These are phyloP conservation scores for Lypha dubia DNA, from an alignment of 2,888 invertebrate genomes.

Conservation along the genomic window DNA sequence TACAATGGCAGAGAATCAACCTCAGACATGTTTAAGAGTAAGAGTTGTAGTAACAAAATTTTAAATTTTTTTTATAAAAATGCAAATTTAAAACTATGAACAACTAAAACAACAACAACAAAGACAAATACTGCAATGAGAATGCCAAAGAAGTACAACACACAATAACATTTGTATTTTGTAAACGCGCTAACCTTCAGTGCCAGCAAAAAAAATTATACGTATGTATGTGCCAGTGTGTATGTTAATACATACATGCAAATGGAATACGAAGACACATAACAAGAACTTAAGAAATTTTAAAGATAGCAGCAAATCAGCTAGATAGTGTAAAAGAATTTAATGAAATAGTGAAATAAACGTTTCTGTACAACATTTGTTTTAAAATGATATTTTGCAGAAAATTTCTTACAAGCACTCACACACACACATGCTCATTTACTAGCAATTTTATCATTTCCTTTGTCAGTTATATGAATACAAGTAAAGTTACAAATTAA, in stretches of 20 bases:
- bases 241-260: too few relatives aligned
- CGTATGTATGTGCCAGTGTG: neutral
- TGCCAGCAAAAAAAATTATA: neutral
- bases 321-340: neutral
- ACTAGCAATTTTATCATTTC: too few relatives aligned
- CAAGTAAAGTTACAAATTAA: too few relatives aligned
- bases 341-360: conserved; percentile 5
- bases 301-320: neutral
- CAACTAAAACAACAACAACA: neutral
- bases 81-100: conserved; percentile 55
- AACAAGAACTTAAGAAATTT: neutral
- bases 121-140: neutral
- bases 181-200: neutral
- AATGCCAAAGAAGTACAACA: neutral
- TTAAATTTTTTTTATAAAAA: conserved; percentile 58
- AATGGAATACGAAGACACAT: neutral
- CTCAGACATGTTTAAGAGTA: conserved; percentile 38
- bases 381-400: too few relatives aligned
- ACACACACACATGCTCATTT: too few relatives aligned
- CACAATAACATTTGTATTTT: conserved; percentile 5
- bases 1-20: conserved; percentile 14
- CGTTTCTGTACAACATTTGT: neutral
- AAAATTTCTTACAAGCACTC: too few relatives aligned
- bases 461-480: too few relatives aligned
- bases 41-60: conserved; percentile 20